Percentiles rank a stretch among this genome's conserved stretches.
These are phyloP conservation scores for Semnornis frantzii DNA, from an alignment of 2,113 vertebrate species.

Conservation along the genomic window DNA sequence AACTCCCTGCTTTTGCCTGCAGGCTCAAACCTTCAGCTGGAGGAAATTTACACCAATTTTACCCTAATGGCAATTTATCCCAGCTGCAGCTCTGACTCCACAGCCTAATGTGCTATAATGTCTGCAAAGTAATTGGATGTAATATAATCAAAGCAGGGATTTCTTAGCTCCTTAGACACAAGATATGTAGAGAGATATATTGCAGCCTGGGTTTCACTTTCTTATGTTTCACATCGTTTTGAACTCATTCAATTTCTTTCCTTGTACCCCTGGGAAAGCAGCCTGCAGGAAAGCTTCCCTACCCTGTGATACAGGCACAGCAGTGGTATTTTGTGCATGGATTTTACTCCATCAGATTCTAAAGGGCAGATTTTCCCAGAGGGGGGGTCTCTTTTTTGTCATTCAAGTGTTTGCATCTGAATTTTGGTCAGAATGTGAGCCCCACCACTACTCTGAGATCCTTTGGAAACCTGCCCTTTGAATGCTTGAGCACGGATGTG, in stretches of 20 bases:
- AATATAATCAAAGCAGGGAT: constrained; percentile 31
- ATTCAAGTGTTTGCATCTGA: background rate
- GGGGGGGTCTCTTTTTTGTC: background rate
- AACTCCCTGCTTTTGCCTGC: background rate
- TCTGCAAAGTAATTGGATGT: constrained; percentile 37
- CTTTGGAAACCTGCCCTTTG: background rate
- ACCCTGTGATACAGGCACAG: background rate
- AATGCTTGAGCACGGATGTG: background rate
- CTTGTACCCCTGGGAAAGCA: background rate
- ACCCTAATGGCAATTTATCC: constrained; percentile 57
- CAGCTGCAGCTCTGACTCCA: background rate
- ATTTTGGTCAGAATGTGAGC: background rate
- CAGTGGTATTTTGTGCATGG: background rate
- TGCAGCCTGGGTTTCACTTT: constrained; percentile 9
- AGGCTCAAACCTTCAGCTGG: constrained; percentile 49
- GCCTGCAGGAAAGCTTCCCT: background rate
- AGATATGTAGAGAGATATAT: background rate
- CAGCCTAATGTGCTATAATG: background rate
- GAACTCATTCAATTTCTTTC: background rate
- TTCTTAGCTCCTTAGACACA: constrained; percentile 31
- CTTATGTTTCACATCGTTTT: constrained; percentile 3
- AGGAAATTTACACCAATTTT: constrained; percentile 62
- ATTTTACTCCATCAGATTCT: background rate
- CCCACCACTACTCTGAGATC: background rate
- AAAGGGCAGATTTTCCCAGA: background rate